Percentiles rank a stretch among this genome's conserved stretches.
Conservation (phyloP, 2,797 vertebrate genomes). For the Eulemur rubriventer region DNA sequence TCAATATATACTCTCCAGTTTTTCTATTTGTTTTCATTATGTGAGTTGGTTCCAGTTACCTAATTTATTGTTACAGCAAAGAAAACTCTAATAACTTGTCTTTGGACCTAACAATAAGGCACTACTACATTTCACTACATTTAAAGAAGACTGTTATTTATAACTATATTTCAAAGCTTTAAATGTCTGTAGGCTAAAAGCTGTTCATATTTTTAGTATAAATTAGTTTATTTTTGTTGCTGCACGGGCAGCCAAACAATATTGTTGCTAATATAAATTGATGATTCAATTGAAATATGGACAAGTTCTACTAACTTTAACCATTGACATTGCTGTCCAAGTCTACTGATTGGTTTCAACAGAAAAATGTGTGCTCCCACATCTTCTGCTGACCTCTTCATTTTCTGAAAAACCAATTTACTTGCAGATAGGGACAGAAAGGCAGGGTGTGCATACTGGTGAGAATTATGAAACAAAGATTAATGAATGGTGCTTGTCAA, state of each 20-base stretch:
- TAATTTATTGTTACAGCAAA: neutral
- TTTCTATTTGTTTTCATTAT: neutral
- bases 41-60: neutral
- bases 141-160: neutral
- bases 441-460: constrained; percentile 71
- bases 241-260: neutral
- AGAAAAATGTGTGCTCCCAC: constrained; percentile 65
- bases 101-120: neutral
- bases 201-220: neutral
- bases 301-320: constrained; percentile 61
- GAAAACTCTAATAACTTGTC: neutral
- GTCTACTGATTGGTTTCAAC: constrained; percentile 67
- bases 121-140: neutral
- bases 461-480: constrained; percentile 81
- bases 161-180: neutral
- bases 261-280: constrained; percentile 52
- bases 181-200: neutral
- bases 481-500: constrained; percentile 79
- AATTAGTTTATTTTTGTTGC: neutral
- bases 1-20: neutral
- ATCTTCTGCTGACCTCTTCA: constrained; percentile 81
- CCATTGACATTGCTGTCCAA: constrained; percentile 50
- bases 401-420: constrained; percentile 82
- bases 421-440: constrained; percentile 76
- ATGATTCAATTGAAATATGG: constrained; percentile 52